These are phyloP conservation scores for Pelodytes ibericus DNA, from an alignment of 2,797 vertebrate species.

Conservation along the genomic window DNA sequence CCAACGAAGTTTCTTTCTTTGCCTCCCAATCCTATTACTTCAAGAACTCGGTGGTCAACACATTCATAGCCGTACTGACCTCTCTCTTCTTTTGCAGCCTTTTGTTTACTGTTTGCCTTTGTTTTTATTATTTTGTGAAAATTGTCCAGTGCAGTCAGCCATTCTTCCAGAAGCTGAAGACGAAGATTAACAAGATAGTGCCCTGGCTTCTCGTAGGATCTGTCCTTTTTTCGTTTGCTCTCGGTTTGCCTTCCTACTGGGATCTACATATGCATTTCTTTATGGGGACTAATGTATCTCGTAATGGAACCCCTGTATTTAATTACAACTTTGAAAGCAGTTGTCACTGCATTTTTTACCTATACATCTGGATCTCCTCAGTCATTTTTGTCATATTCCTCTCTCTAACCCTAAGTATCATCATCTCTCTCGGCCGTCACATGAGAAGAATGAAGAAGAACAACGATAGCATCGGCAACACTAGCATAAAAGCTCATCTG, in stretches of 20 bases:
- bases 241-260: conserved; percentile 35
- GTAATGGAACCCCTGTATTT: not conserved
- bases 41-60: conserved; percentile 5
- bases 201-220: conserved; percentile 25
- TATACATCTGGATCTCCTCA: conserved; percentile 12
- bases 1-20: not conserved
- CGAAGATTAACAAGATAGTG: conserved; percentile 3
- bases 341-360: conserved; percentile 15
- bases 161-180: conserved; percentile 25
- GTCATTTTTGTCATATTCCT: conserved; percentile 53
- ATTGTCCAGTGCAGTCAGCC: conserved; percentile 9
- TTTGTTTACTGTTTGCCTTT: conserved; percentile 22
- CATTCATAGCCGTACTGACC: not conserved
- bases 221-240: not conserved
- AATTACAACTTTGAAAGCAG: conserved; percentile 9
- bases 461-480: conserved; percentile 4
- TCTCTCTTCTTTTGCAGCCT: conserved; percentile 27
- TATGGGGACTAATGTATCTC: not conserved
- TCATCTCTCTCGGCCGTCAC: conserved; percentile 64
- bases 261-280: not conserved
- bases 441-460: conserved; percentile 52
- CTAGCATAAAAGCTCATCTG: conserved; percentile 57
- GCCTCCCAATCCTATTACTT: not conserved
- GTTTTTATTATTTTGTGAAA: conserved; percentile 40
- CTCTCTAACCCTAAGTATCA: conserved; percentile 58